These are phyloP conservation scores for Melitaea cinxia DNA, from an alignment of 1,140 invertebrate species.

Conservation along the genomic window DNA sequence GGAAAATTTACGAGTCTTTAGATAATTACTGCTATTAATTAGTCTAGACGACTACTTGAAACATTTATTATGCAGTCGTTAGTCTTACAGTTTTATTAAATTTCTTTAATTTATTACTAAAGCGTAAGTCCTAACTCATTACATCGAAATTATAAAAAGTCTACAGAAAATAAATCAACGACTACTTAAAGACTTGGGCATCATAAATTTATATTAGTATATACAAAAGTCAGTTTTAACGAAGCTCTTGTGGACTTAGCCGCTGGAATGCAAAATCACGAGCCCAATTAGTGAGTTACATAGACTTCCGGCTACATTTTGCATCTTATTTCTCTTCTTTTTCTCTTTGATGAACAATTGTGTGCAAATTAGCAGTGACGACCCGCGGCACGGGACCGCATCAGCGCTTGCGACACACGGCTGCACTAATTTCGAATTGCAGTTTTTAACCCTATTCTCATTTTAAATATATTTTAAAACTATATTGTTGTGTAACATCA, in stretches of 20 bases:
- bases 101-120: neutral
- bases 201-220: slow-evolving; percentile 4
- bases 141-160: neutral
- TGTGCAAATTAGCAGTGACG: slow-evolving; percentile 76
- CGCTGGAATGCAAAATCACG: slow-evolving; percentile 33
- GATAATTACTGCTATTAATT: no score
- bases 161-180: neutral
- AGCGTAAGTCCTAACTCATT: neutral
- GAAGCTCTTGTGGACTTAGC: slow-evolving; percentile 30
- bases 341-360: slow-evolving; percentile 73
- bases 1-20: no score
- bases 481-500: no score
- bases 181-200: slow-evolving; percentile 3
- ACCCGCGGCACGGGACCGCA: slow-evolving; percentile 58
- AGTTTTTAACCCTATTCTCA: no score
- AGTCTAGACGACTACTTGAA: no score
- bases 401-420: slow-evolving; percentile 45
- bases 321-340: slow-evolving; percentile 68
- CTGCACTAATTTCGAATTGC: neutral
- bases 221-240: slow-evolving; percentile 21
- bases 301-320: slow-evolving; percentile 59
- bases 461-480: no score
- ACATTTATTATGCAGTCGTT: no score
- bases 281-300: slow-evolving; percentile 66
- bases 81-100: no score